Evolutionary conservation across 2,797 vertebrate genomes (phyloP), one percentile per base, ranked within the genome.

Genomic region (Tangara arthus): DNA sequence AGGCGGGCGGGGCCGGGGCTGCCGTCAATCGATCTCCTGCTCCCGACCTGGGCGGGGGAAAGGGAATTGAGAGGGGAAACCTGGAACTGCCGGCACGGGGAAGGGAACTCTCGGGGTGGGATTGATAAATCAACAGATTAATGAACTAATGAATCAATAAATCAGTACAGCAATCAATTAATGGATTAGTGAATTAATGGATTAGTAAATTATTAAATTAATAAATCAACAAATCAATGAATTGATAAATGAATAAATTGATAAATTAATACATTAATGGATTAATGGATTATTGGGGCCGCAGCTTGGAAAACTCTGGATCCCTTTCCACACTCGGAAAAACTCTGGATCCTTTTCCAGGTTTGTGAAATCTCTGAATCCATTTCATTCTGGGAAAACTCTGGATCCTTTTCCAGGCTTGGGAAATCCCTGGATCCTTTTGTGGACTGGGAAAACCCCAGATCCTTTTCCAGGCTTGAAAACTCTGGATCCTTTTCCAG

Each of bases 61-160:
- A 52, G 9, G 59, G 24, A 18, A 53, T 2, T 0, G 12, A 23
- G 9, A 30, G 39, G 21, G 22, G 20, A 30, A 8, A n/a, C 32
- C n/a, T n/a, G 30, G 28, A 53, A 32, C 12, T 7, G 3, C 23
- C 17, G 44, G 26, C 63, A 22, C 22, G 2, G 34, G 10, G 11
- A 10, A 10, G 37, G 17, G 15, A 61, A 12, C 6, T 26, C 17
- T 11, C 6, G 2, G 24, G 56, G 1, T 12, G n/a, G 34, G 17
- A 16, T 3, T 15, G 22, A 42, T 11, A 2, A 28, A 63, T 2
- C 18, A 3, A 26, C 11, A 0, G 4, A 12, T 50, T 52, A 15
- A 12, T 23, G 3, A 32, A 32, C 11, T 5, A 32, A 20, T 32
- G 1, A 6, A 47, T 16, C 32, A n/a, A 12, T 37, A 2, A 37